Evolutionary conservation across 2,797 vertebrate genomes (phyloP), one percentile per base, ranked within the genome.

Genomic region (Valencia hispanica): DNA sequence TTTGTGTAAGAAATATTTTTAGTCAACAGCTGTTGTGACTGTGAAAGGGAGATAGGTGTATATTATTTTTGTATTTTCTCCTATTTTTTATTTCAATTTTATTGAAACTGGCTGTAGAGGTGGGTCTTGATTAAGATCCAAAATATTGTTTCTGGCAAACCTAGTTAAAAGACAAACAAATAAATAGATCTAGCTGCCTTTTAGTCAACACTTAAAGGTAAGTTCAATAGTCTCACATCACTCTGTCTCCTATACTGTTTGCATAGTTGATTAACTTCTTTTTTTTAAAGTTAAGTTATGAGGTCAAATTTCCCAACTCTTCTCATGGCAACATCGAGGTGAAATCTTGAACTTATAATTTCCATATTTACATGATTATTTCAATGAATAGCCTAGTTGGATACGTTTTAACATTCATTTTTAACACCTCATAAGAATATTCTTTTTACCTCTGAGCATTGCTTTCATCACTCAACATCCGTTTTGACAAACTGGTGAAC

Each of bases 271-370:
- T 82, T 57, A 70, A 80, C 25, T 59, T 63, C 59, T 68, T 79
- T 39, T 39, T 6, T 39, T 39, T 3, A 39, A 6, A 78, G 75
- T 80, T 77, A 79, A 77, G 81, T 85, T 71, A 78, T 36, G 55
- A 9, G 87, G 78, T 91, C 32, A n/a, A 71, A 78, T 81, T 80
- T 86, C 87, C 82, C 79, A 74, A 79, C 32, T 57, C 68, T 74
- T 72, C 47, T 0, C 55, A 32, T 81, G 50, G 86, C 14, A 84
- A 78, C 80, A 32, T 77, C 50, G 73, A 81, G 86, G 86, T 57
- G 48, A 75, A 78, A 81, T 81, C 78, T 82, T 36, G 61, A 20
- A 43, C 74, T 72, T 70, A 68, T 45, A 39, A 82, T 6, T 3
- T 30, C 27, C 2, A 61, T 61, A 20, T 34, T 34, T 20, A 47